Evolutionary conservation across 2,888 invertebrate species (phyloP), one percentile per base, ranked within the genome.

Genomic region (Tyria jacobaeae): DNA sequence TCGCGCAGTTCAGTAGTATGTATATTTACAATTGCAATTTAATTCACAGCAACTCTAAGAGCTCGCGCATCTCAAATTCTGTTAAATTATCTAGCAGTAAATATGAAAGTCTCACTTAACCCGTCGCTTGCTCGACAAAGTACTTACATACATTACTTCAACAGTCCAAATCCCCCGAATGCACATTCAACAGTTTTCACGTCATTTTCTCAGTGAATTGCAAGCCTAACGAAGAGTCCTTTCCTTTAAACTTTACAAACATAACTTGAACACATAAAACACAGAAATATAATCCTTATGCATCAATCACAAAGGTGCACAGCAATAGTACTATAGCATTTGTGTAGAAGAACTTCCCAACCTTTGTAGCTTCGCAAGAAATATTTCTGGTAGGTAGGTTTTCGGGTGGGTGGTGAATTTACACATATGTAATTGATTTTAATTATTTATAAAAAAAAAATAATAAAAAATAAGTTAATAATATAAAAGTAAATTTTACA

Each of bases 121-220:
- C 44, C 24, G 58, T 60, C 56, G 12, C n/a, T 44, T 21, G 53
- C 67, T 61, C 34, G 17, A 73, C 64, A 54, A 70, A 70, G 64
- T 65, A 63, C 70, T 62, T 55, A 47, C 57, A 62, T 55, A 64
- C 59, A 60, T 69, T 60, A 64, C 70, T 71, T 66, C 57, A 71
- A 66, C 66, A 59, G 62, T 60, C 52, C 55, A 67, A 73, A 78
- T 77, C 70, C 71, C 69, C 70, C 62, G 79, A 83, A 80, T 78
- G 83, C 78, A 75, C 82, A 81, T 83, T 82, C 83, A 81, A 83
- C 82, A 80, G 80, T 78, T 82, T 73, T 68, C 78, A 72, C 77
- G 70, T 77, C 79, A 81, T 82, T 80, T 82, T 80, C 75, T 68
- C 67, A 41, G 63, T 77, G 73, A 69, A 66, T 70, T 70, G 75